Conservation (phyloP, 2,888 invertebrate species). For the Melieria crassipennis region DNA sequence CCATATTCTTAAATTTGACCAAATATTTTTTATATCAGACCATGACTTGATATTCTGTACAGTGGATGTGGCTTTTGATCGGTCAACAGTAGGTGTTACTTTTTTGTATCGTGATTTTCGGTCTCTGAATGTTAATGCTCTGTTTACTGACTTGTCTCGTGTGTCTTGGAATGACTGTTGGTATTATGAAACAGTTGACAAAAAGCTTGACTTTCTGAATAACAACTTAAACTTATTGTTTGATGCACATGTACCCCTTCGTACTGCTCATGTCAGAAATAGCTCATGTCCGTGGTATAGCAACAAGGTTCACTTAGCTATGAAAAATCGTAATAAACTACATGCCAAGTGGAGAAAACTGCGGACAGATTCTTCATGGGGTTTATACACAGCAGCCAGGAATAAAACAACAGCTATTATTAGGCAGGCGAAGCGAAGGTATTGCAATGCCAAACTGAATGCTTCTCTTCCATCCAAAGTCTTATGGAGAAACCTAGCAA, state of each 20-base stretch:
- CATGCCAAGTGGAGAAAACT: background rate
- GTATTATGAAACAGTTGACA: background rate
- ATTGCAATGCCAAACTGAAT: background rate
- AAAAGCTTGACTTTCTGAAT: background rate
- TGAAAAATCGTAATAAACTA: background rate
- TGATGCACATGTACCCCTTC: background rate
- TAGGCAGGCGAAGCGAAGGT: background rate
- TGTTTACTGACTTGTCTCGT: background rate
- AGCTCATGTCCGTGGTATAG: constrained; percentile 3
- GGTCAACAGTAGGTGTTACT: background rate
- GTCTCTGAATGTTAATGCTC: background rate
- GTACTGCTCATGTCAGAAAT: background rate
- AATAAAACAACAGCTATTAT: background rate
- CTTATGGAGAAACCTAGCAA: background rate
- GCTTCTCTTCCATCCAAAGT: constrained; percentile 4
- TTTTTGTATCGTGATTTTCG: background rate
- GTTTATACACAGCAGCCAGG: background rate
- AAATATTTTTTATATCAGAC: constrained; percentile 15
- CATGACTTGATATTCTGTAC: constrained; percentile 19
- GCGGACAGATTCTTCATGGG: background rate
- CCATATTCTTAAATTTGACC: constrained; percentile 14
- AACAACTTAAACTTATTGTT: background rate
- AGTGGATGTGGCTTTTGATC: background rate
- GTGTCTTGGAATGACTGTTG: constrained; percentile 1
- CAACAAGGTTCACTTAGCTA: too few species aligned